Conservation (phyloP, 2,113 vertebrate genomes). For the Micronycteris hirsuta region DNA sequence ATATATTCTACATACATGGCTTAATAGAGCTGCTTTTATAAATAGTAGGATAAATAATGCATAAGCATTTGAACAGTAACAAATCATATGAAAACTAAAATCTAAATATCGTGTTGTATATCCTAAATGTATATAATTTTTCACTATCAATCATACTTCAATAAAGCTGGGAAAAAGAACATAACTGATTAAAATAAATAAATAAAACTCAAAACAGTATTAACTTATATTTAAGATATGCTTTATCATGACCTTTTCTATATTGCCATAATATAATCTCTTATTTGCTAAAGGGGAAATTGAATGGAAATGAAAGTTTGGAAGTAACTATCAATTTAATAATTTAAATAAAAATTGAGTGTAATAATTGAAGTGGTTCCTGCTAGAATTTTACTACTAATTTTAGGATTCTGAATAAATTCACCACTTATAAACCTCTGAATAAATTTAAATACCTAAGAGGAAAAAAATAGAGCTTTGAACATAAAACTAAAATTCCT, state of each 20-base stretch:
- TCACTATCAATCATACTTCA: not conserved
- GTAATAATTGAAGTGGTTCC: not conserved
- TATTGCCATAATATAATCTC: not conserved
- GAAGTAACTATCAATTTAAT: slow-evolving; percentile 11
- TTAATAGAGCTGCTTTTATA: not conserved
- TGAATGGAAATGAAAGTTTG: not conserved
- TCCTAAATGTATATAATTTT: not conserved
- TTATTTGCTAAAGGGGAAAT: not conserved
- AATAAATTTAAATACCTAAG: not conserved
- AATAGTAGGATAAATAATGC: not conserved
- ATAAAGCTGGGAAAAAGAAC: not conserved
- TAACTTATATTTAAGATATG: slow-evolving; percentile 7
- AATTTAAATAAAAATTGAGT: not conserved
- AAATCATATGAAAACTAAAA: slow-evolving; percentile 17
- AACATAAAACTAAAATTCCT: slow-evolving; percentile 30
- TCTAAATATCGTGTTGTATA: not conserved
- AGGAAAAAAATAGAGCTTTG: not conserved
- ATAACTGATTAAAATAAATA: not conserved
- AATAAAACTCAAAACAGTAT: not conserved
- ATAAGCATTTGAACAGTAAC: not conserved
- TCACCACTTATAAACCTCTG: slow-evolving; percentile 5
- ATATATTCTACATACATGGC: not conserved
- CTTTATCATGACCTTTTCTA: not conserved
- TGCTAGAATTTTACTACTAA: not conserved
- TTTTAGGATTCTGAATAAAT: slow-evolving; percentile 28